Percentiles rank a stretch among this genome's conserved stretches.
phyloP scores from a whole-genome alignment of 2,797 vertebrate species.

The Eulemur rubriventer region DNA sequence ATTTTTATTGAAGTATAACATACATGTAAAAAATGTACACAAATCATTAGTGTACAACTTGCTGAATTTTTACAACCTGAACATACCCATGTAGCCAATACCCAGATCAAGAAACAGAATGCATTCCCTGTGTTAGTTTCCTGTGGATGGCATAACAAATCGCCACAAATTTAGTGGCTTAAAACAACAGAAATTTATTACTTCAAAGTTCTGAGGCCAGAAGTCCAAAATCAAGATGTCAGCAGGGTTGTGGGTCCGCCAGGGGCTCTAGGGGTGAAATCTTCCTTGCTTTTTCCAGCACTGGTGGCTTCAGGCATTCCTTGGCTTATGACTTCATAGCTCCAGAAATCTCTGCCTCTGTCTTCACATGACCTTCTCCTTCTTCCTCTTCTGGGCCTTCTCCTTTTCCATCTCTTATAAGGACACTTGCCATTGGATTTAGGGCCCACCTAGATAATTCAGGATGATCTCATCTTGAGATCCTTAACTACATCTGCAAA shows the following conservation, averaged over 20 bases:
- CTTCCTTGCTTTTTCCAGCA: not conserved
- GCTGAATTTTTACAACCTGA: constrained; percentile 52
- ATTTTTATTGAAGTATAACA: not conserved
- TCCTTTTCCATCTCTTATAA: not conserved
- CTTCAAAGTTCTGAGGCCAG: not conserved
- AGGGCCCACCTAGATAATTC: not conserved
- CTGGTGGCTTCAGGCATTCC: not conserved
- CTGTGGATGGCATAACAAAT: not conserved
- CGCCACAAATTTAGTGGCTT: not conserved
- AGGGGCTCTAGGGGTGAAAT: not conserved
- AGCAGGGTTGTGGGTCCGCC: not conserved
- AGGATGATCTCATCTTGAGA: constrained; percentile 1
- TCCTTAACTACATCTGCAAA: not conserved
- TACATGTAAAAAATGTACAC: constrained; percentile 3
- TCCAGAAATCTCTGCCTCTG: not conserved
- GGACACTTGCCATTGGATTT: not conserved
- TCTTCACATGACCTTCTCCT: not conserved
- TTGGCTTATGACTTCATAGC: not conserved
- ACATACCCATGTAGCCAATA: not conserved
- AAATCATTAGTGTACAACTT: not conserved
- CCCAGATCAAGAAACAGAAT: constrained; percentile 37
- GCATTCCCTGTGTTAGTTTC: not conserved
- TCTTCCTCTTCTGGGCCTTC: not conserved
- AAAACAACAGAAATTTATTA: constrained; percentile 20
- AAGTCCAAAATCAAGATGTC: not conserved